phyloP scores from a whole-genome alignment of 2,888 invertebrate species.

The Folsomia manolachei region DNA sequence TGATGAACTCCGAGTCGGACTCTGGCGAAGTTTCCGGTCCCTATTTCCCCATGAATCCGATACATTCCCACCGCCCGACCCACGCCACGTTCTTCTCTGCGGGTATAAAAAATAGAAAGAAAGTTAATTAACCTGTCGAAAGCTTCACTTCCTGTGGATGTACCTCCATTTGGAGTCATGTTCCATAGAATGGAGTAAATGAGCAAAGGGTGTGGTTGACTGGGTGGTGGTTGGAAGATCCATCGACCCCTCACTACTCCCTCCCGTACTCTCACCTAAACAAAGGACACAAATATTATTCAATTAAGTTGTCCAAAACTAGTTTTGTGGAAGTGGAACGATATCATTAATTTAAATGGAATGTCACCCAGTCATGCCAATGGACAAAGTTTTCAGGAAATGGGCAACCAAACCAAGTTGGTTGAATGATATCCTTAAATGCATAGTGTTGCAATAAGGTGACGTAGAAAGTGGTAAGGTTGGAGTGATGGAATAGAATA shows the following conservation, averaged over 20 bases:
- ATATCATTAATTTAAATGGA: no score
- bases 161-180: neutral
- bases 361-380: no score
- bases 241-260: conserved; percentile 10
- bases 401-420: no score
- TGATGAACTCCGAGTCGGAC: conserved; percentile 73
- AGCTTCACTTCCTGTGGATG: neutral
- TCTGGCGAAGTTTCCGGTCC: conserved; percentile 74
- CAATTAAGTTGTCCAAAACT: no score
- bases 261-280: conserved; percentile 11
- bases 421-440: no score
- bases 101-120: neutral
- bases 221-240: neutral
- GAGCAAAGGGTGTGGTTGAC: neutral
- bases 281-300: neutral
- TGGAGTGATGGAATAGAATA: no score
- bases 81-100: conserved; percentile 25
- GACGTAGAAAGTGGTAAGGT: no score
- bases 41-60: conserved; percentile 70
- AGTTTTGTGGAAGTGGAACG: no score
- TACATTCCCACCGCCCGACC: conserved; percentile 73
- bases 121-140: neutral
- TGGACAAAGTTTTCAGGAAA: no score
- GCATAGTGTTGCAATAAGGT: no score
- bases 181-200: neutral